Base-by-base conservation (phyloP, 2,797 vertebrate genomes). In the Sparidentex hasta region DNA sequence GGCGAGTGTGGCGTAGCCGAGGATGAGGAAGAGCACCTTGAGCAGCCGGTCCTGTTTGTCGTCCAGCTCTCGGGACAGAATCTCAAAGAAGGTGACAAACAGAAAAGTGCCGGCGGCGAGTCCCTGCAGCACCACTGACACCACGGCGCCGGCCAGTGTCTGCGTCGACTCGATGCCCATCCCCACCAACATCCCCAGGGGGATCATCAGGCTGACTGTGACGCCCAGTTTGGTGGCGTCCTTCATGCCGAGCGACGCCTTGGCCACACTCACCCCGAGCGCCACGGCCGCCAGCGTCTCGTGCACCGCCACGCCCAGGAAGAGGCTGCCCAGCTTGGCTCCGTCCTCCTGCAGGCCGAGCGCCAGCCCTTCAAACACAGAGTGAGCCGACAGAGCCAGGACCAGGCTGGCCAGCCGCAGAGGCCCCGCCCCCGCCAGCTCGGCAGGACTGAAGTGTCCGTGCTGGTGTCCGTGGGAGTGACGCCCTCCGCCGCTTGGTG, bases 1-100 rank as follows among this genome's bases (percentile, higher is more conserved):
- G 0, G 98, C 97, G 56, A 98, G 94, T 4, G 89, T 62, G 0
- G 95, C 38, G 4, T 99, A 98, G 3, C 98, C 98, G 71, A 98
- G 83, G 74, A 98, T 91, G 75, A 98, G 93, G 89, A 96, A 98
- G 69, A 98, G 96, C 54, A 98, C 97, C 84, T 98, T 99, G 64
- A 98, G 93, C 52, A 99, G 95, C 0, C 97, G 94, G 74, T 97
- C 94, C 0, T 72, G 95, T 83, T 97, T 97, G n/a, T 97, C 96
- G 44, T 98, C 97, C 86, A 99, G 87, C 89, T 99, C 98, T 61
- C 92, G 96, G 0, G 92, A 94, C 52, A 99, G 91, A 82, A 99
- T 97, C 94, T 99, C 97, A 1, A 99, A 96, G 93, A 98, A 99
- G 43, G 96, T 97, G 86, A 99, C 86, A 0, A 99, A 99, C 16